Percentiles rank a stretch among this genome's conserved stretches.
phyloP scores from a whole-genome alignment of 2,113 vertebrate genomes.

The Coryphaenoides rupestris region DNA sequence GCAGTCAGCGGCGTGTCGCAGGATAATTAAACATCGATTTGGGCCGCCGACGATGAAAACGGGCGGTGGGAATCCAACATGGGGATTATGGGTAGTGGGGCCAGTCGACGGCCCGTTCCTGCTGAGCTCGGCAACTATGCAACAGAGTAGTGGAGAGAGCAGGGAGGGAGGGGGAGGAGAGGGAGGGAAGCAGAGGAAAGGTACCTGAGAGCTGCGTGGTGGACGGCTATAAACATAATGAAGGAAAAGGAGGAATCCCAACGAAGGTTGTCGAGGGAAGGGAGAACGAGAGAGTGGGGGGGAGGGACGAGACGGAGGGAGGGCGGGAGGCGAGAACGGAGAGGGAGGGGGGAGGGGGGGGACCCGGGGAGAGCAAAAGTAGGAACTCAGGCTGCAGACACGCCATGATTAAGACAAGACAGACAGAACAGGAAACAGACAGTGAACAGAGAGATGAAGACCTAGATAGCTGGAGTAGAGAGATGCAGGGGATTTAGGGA shows the following conservation, averaged over 20 bases:
- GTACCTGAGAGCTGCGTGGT: no score
- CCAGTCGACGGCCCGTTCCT: constrained; percentile 27
- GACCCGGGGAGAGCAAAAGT: background rate
- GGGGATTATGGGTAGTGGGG: constrained; percentile 45
- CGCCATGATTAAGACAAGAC: background rate
- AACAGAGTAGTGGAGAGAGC: no score
- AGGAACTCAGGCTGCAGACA: background rate
- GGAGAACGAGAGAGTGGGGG: background rate
- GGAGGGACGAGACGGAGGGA: background rate
- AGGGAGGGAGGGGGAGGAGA: constrained; percentile 4
- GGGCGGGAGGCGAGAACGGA: background rate
- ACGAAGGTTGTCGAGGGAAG: background rate
- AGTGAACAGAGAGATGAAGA: background rate
- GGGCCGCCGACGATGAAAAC: constrained; percentile 57
- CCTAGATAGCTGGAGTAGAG: background rate
- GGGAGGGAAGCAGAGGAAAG: background rate
- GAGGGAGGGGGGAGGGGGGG: background rate
- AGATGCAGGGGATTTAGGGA: background rate
- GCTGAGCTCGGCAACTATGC: constrained; percentile 43
- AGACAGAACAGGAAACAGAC: background rate
- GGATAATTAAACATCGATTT: constrained; percentile 72
- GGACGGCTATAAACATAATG: no score
- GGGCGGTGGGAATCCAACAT: constrained; percentile 44
- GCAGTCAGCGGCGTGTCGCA: constrained; percentile 13
- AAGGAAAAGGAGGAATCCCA: no score